Evolutionary conservation across 1,140 invertebrate genomes (phyloP), one percentile per base, ranked within the genome.

Genomic region (Anastrepha ludens): DNA sequence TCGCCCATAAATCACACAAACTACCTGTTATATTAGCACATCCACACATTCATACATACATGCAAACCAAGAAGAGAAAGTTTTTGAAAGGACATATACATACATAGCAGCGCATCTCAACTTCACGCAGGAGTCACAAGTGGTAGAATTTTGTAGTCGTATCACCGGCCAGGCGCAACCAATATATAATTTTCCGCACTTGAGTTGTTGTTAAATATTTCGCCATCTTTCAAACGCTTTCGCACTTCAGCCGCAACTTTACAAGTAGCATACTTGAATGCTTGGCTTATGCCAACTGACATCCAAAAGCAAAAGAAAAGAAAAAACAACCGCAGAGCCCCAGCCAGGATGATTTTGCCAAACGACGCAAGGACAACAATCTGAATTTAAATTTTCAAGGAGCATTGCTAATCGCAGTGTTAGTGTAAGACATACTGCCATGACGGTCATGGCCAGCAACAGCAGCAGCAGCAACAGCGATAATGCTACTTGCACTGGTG

Each of bases 311-410:
- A 29, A 29, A 29, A 29, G 29, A 29, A 29, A 29, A 29, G 29
- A 29, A 29, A 29, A 29, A 29, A 1, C 29, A 55, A 81, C 74
- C 44, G 11, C 15, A 55, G 3, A 20, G 44, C 70, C 29, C 50
- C 47, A 9, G 20, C 74, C 17, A 11, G 74, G 17, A 58, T n/a
- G 74, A 13, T 55, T n/a, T 20, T 17, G 74, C 74, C 74, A 55
- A 58, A 81, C 20, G 74, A 55, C 1, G n/a, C 74, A 81, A 50
- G 74, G 74, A 55, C 9, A 81, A 20, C n/a, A 81, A 81, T 81
- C 7, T 81, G 17, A 58, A 81, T 81, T 81, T 81, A 81, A 81
- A 55, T 81, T 81, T 81, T 81, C 47, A 81, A 81, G 41, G 47
- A 55, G 47, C 47, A 29, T 81, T 13, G 47, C 74, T 81, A 81